These are phyloP conservation scores for Philaethria dido DNA, from an alignment of 2,888 invertebrate genomes.

Conservation along the genomic window DNA sequence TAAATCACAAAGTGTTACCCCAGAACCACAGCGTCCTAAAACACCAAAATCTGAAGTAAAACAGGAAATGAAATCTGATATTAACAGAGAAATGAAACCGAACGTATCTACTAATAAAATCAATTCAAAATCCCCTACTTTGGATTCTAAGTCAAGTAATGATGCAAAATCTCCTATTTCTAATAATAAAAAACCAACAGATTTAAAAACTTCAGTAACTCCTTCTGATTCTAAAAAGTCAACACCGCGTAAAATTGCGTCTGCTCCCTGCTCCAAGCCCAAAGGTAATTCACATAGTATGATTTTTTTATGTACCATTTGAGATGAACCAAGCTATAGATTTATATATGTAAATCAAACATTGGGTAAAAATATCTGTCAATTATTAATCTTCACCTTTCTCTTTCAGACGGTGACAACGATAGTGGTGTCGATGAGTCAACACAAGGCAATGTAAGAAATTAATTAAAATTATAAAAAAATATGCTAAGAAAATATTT, in stretches of 20 bases:
- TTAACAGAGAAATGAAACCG: slow-evolving; percentile 53
- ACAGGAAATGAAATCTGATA: slow-evolving; percentile 53
- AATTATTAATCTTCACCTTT: slow-evolving; percentile 8
- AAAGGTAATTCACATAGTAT: slow-evolving; percentile 67
- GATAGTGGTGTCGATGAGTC: slow-evolving; percentile 93
- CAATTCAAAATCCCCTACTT: slow-evolving; percentile 62
- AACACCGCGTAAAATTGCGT: slow-evolving; percentile 71
- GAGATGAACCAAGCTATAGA: slow-evolving; percentile 63
- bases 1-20: slow-evolving; percentile 61
- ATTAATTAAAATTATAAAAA: neutral
- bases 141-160: slow-evolving; percentile 64
- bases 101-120: slow-evolving; percentile 57
- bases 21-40: slow-evolving; percentile 70
- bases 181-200: slow-evolving; percentile 70
- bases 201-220: slow-evolving; percentile 60
- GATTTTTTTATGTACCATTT: slow-evolving; percentile 34
- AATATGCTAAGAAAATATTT: slow-evolving; percentile 3
- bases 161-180: slow-evolving; percentile 61
- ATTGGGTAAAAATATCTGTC: neutral
- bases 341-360: slow-evolving; percentile 6
- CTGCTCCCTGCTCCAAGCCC: slow-evolving; percentile 71
- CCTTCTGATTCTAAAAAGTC: slow-evolving; percentile 66
- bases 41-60: slow-evolving; percentile 68
- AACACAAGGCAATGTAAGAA: slow-evolving; percentile 90
- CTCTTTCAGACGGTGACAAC: slow-evolving; percentile 90